A percentile compares a stretch with the other conserved stretches of the same genome.
Evolutionary conservation across 2,888 invertebrate genomes (phyloP).

Genomic region (Meganola albula): DNA sequence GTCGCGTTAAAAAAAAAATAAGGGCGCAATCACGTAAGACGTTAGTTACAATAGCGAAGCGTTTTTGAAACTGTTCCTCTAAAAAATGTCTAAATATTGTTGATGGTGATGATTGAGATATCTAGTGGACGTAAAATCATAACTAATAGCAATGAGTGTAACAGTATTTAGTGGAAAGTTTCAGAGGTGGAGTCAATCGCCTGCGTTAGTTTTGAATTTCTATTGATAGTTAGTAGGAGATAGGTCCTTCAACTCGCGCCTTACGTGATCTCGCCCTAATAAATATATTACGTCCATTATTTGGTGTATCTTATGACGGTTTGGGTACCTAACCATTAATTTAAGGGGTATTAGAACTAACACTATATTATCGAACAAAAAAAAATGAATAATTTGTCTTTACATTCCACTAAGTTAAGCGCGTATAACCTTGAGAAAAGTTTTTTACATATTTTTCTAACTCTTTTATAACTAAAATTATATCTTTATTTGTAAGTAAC

Average conservation of each 20-base stretch:
- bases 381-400: constrained; percentile 18
- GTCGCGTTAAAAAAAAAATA: too few species aligned
- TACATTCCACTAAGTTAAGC: constrained; percentile 69
- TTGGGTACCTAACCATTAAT: constrained; percentile 70
- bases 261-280: constrained; percentile 13
- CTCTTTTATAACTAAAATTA: constrained; percentile 25
- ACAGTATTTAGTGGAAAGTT: too few species aligned
- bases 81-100: too few species aligned
- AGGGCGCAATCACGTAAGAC: constrained; percentile 7
- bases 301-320: constrained; percentile 56
- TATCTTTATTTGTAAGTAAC: constrained; percentile 27
- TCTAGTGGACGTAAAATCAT: too few species aligned
- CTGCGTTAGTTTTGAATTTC: too few species aligned
- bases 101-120: too few species aligned
- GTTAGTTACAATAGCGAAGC: too few species aligned
- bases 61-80: too few species aligned
- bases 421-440: constrained; percentile 47
- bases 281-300: constrained; percentile 39
- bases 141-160: too few species aligned
- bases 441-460: constrained; percentile 35
- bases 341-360: constrained; percentile 66
- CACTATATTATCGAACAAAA: constrained; percentile 42
- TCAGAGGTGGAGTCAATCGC: too few species aligned
- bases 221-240: too few species aligned
- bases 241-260: too few species aligned